Evolutionary conservation across 2,113 vertebrate genomes (phyloP), one percentile per base, ranked within the genome.

Genomic region (human (Homo sapiens)): DNA sequence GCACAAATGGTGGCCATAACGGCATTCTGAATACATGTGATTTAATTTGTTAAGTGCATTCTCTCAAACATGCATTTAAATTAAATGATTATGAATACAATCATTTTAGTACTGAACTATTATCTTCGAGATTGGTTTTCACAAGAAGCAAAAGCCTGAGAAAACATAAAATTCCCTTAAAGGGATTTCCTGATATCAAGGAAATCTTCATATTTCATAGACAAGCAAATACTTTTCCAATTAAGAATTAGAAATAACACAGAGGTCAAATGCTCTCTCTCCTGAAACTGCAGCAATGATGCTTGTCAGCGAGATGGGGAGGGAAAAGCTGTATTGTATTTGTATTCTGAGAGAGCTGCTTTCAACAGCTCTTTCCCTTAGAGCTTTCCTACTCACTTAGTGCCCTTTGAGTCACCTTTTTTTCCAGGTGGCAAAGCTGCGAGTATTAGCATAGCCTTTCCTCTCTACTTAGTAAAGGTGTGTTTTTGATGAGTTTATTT

Each of bases 401-500:
- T 87, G 73, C 20, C 48, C 48, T 68, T 89, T 89, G 93, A 96
- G 52, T 97, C 85, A 97, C 90, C 78, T 80, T 96, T 93, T 90
- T 83, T 76, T 32, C 38, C 70, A 95, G 94, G 61, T 96, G 91
- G 64, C 32, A 18, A 94, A 87, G 70, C 78, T 89, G 32, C 32
- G 25, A 57, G 16, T 72, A 89, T 89, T 94, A 97, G 73, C 59
- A 75, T 50, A 90, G n/a, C 75, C 76, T 94, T 95, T 96, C n/a
- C 89, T 86, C 48, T 93, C 25, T 83, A 82, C 91, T 96, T 95
- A 86, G 73, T 45, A 78, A 97, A 96, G 38, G 78, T 96, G 68
- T 88, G 79, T 66, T 93, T 89, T 72, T 94, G 93, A 91, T 23
- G 48, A 93, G 81, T 79, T 97, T 84, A 38, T 94, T 97, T 85